Conservation (phyloP, 2,797 vertebrate species). For the Acrocephalus scirpaceus region DNA sequence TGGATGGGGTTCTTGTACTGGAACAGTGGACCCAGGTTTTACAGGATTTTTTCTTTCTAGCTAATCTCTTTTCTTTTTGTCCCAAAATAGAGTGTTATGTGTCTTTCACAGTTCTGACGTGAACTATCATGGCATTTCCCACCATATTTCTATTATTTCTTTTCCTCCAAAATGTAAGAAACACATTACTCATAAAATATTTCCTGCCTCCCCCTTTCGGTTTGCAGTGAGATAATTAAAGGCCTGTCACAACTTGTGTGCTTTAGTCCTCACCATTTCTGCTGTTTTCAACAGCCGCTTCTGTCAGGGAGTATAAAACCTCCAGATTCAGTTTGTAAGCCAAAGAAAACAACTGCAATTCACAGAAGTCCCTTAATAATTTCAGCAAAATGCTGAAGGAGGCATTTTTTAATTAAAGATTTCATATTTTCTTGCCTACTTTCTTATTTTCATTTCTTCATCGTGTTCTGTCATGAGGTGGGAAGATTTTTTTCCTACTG, state of each 20-base stretch:
- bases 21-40: not conserved
- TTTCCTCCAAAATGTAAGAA: not conserved
- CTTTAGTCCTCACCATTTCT: slow-evolving; percentile 22
- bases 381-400: slow-evolving; percentile 10
- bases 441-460: not conserved
- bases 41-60: not conserved
- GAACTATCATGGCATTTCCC: not conserved
- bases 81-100: not conserved
- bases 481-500: not conserved
- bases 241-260: not conserved
- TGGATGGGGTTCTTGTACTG: not conserved
- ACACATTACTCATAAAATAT: not conserved
- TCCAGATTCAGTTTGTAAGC: not conserved
- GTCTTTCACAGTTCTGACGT: not conserved
- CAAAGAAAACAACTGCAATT: slow-evolving; percentile 41
- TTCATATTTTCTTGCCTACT: not conserved
- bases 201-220: not conserved
- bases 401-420: slow-evolving; percentile 19
- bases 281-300: slow-evolving; percentile 35
- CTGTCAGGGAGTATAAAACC: not conserved
- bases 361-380: not conserved
- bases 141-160: not conserved
- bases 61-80: not conserved
- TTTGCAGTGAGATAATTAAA: slow-evolving; percentile 32
- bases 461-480: not conserved